Conservation (phyloP, 2,797 vertebrate species). For the Poecilia velifera region DNA sequence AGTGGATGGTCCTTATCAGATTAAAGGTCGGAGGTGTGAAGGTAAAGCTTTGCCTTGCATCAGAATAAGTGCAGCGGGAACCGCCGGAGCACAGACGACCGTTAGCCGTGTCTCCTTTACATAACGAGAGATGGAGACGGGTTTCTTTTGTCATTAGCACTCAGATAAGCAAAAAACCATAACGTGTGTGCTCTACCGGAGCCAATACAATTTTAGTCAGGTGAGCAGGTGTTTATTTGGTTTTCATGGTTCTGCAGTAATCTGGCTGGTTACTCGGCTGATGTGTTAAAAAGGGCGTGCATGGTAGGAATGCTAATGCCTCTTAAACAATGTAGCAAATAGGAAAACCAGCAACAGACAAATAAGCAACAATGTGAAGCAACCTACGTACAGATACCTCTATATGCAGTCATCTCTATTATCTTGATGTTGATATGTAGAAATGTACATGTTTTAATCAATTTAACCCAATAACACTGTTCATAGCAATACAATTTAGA, state of each 20-base stretch:
- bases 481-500: neutral
- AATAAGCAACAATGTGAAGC: neutral
- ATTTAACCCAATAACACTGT: neutral
- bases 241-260: slow-evolving; percentile 44
- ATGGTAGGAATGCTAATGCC: slow-evolving; percentile 44
- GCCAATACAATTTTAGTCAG: slow-evolving; percentile 45
- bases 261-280: slow-evolving; percentile 38
- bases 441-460: neutral
- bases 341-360: neutral
- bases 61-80: slow-evolving; percentile 14
- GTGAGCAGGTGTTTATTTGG: slow-evolving; percentile 40
- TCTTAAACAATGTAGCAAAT: neutral
- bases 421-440: neutral
- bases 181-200: slow-evolving; percentile 37
- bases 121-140: slow-evolving; percentile 4
- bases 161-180: slow-evolving; percentile 43
- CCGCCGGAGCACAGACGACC: slow-evolving; percentile 1
- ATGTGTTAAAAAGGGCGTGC: slow-evolving; percentile 32
- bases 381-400: neutral
- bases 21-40: slow-evolving; percentile 16
- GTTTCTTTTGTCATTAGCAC: slow-evolving; percentile 30
- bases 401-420: neutral
- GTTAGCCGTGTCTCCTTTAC: slow-evolving; percentile 18
- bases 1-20: slow-evolving; percentile 49
- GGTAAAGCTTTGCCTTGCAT: slow-evolving; percentile 26